Evolutionary conservation across 53 echinoderm and acorn worm species (phyloP).

Genomic region (Patiria pectinifera): DNA sequence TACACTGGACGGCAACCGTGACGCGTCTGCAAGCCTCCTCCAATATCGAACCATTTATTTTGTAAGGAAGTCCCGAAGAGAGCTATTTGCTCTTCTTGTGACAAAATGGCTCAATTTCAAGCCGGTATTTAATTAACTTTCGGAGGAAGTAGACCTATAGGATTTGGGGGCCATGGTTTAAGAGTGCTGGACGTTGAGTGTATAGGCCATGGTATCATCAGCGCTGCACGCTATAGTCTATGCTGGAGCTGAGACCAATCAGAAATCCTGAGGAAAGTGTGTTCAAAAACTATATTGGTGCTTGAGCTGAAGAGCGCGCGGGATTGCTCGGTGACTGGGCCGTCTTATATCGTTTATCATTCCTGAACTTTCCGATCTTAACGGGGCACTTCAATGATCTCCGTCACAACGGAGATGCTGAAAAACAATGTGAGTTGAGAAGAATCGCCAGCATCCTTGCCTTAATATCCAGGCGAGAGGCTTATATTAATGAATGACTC

Average conservation of each 20-base stretch:
- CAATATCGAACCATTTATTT: conserved; percentile 1
- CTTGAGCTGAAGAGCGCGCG: background rate
- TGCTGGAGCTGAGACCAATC: background rate
- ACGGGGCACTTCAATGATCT: background rate
- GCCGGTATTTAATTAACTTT: conserved; percentile 8
- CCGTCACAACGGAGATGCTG: background rate
- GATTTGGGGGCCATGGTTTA: background rate
- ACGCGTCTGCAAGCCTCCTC: conserved; percentile 1
- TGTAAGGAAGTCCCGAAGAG: conserved; percentile 5
- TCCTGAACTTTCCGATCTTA: background rate
- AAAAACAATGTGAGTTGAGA: background rate
- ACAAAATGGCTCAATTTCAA: conserved; percentile 15
- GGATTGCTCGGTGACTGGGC: background rate
- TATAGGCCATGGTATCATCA: background rate
- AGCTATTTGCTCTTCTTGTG: background rate
- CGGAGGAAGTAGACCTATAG: background rate
- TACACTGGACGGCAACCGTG: background rate
- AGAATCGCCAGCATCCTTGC: background rate
- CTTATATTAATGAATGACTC: background rate
- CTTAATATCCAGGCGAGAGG: background rate
- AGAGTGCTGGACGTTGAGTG: background rate
- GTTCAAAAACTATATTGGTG: background rate
- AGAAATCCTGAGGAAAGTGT: background rate
- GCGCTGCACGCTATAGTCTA: background rate
- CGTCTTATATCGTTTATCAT: background rate